phyloP scores from a whole-genome alignment of 2,888 invertebrate genomes.

The Entomobrya multifasciata region DNA sequence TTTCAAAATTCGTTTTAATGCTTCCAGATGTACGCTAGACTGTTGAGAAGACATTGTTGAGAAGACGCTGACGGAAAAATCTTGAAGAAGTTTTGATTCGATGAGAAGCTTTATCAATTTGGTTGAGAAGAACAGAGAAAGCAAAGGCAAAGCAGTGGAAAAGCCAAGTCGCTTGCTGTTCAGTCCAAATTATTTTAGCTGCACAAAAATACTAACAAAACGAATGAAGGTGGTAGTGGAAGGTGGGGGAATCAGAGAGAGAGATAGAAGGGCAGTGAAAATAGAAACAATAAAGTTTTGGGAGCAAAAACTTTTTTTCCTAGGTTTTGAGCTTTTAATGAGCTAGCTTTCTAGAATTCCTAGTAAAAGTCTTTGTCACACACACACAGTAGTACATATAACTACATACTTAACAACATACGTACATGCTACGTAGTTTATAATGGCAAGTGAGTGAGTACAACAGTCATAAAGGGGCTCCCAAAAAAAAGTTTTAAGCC shows the following conservation, averaged over 20 bases:
- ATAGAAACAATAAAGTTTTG: constrained; percentile 43
- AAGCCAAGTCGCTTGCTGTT: too few relatives aligned
- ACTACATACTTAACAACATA: too few relatives aligned
- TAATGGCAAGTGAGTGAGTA: background rate
- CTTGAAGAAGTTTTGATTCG: background rate
- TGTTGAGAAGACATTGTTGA: too few relatives aligned
- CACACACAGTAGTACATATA: too few relatives aligned
- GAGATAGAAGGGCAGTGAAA: background rate
- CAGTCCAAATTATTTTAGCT: too few relatives aligned
- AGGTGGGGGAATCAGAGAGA: background rate
- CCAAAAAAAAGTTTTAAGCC: background rate
- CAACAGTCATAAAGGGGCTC: background rate
- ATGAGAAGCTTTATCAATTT: background rate
- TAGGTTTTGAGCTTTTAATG: constrained; percentile 29
- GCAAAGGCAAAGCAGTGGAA: background rate
- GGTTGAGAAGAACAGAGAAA: too few relatives aligned
- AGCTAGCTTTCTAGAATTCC: constrained; percentile 37
- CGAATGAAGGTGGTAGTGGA: too few relatives aligned
- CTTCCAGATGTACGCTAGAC: too few relatives aligned
- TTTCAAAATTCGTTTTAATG: too few relatives aligned
- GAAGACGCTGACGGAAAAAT: too few relatives aligned
- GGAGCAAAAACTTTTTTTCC: constrained; percentile 15
- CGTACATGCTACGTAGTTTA: background rate
- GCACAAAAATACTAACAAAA: too few relatives aligned
- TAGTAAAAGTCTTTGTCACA: background rate